A percentile compares a stretch with the other conserved stretches of the same genome.
These are phyloP conservation scores for Drosophila paracracens DNA, from an alignment of 2,888 invertebrate species.

Conservation along the genomic window DNA sequence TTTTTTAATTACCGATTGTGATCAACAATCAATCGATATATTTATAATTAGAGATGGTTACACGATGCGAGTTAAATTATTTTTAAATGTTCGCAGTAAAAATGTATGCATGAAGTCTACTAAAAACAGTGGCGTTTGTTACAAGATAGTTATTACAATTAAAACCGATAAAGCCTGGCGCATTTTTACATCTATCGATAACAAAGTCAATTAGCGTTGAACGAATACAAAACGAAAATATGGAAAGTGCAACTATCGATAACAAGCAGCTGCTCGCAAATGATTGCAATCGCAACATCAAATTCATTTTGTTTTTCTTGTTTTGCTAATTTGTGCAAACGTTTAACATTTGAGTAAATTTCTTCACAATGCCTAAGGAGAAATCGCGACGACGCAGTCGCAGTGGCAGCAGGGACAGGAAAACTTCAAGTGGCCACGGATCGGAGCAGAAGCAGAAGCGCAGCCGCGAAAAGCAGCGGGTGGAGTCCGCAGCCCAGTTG, in stretches of 20 bases:
- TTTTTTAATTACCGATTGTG: neutral
- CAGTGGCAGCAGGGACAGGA: conserved; percentile 45
- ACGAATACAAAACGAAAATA: neutral
- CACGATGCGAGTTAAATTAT: neutral
- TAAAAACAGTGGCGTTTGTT: neutral
- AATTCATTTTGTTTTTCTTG: conserved; percentile 11
- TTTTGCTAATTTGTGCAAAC: conserved; percentile 23
- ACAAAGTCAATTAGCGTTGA: neutral
- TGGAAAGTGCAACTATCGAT: conserved; percentile 28
- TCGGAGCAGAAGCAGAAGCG: conserved; percentile 20
- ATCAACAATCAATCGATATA: neutral
- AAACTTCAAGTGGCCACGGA: conserved; percentile 24
- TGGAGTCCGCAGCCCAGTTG: conserved; percentile 6
- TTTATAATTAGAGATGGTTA: neutral
- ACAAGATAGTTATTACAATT: neutral
- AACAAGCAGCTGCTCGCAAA: conserved; percentile 39
- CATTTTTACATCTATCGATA: neutral
- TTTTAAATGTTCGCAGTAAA: neutral
- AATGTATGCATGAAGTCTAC: neutral
- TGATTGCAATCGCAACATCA: neutral
- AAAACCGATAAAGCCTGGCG: neutral
- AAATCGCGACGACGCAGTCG: conserved; percentile 54
- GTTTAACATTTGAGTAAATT: conserved; percentile 12
- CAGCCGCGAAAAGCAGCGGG: conserved; percentile 21
- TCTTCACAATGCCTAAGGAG: conserved; percentile 59